These are phyloP conservation scores for Myathropa florea DNA, from an alignment of 2,888 invertebrate species.

Conservation along the genomic window DNA sequence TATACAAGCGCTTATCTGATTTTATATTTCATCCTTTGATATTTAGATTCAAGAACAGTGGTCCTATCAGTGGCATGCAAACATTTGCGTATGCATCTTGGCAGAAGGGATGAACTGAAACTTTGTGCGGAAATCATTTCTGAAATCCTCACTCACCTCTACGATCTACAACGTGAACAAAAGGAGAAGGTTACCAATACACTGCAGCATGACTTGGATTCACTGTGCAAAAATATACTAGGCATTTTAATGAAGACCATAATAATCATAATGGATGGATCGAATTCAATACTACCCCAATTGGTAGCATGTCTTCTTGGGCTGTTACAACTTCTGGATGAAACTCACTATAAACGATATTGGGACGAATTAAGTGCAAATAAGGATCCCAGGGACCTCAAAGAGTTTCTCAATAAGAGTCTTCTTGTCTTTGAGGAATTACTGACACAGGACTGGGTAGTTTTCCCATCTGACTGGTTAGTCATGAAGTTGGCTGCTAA, in stretches of 20 bases:
- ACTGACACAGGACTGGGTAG: slow-evolving; percentile 79
- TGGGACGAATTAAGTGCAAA: slow-evolving; percentile 88
- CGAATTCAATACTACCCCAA: slow-evolving; percentile 86
- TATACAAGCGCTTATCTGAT: not conserved
- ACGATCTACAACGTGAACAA: slow-evolving; percentile 81
- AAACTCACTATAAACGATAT: slow-evolving; percentile 92
- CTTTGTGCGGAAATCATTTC: slow-evolving; percentile 93
- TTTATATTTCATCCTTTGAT: not conserved
- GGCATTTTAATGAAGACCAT: slow-evolving; percentile 94
- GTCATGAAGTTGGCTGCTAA: slow-evolving; percentile 94
- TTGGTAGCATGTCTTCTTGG: slow-evolving; percentile 94
- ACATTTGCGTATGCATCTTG: slow-evolving; percentile 91
- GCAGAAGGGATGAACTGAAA: slow-evolving; percentile 89
- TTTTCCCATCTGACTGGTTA: slow-evolving; percentile 94
- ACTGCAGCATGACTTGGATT: slow-evolving; percentile 89
- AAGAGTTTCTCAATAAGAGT: slow-evolving; percentile 92
- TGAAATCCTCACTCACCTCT: slow-evolving; percentile 87
- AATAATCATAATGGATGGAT: slow-evolving; percentile 89
- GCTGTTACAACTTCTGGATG: slow-evolving; percentile 91
- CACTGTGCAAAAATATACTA: slow-evolving; percentile 89
- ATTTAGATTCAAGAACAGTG: slow-evolving; percentile 90
- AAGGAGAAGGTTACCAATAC: slow-evolving; percentile 81
- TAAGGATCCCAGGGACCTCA: slow-evolving; percentile 88
- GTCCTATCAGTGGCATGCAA: slow-evolving; percentile 91
- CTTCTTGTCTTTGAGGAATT: slow-evolving; percentile 83